Percentiles rank a stretch among this genome's conserved stretches.
phyloP scores from a whole-genome alignment of 1,140 invertebrate species.

The Holcopasites calliopsidis region DNA sequence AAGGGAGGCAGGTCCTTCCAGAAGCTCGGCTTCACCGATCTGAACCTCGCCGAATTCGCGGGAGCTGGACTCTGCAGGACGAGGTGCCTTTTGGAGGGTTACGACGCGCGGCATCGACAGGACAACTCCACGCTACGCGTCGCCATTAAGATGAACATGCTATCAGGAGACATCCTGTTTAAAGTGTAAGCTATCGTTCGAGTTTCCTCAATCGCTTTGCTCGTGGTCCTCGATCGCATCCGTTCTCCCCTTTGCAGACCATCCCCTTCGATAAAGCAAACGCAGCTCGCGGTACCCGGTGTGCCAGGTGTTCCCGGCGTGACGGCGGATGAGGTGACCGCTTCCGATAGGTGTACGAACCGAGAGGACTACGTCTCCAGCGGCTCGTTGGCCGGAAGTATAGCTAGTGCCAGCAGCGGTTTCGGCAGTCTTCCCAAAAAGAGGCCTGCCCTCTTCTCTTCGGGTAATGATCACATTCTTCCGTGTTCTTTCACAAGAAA shows the following conservation, averaged over 20 bases:
- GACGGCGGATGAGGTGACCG: constrained; percentile 69
- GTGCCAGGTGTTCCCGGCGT: constrained; percentile 74
- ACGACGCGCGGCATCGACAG: constrained; percentile 93
- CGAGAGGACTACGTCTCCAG: constrained; percentile 83
- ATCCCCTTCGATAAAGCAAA: constrained; percentile 85
- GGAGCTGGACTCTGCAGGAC: constrained; percentile 92
- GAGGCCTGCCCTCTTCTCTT: constrained; percentile 82
- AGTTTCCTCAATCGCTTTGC: no score
- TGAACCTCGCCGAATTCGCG: constrained; percentile 97
- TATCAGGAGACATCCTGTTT: constrained; percentile 97
- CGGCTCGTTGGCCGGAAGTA: constrained; percentile 82
- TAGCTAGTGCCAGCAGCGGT: constrained; percentile 88
- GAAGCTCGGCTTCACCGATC: constrained; percentile 97
- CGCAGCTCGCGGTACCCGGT: constrained; percentile 81
- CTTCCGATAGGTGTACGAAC: constrained; percentile 70
- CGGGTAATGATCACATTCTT: constrained; percentile 73
- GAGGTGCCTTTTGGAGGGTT: constrained; percentile 95
- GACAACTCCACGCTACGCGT: constrained; percentile 97
- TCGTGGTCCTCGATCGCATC: not conserved
- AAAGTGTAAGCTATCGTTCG: constrained; percentile 89
- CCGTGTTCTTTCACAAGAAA: not conserved
- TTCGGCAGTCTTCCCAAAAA: constrained; percentile 91
- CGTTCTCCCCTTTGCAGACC: constrained; percentile 78
- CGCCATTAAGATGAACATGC: constrained; percentile 94
- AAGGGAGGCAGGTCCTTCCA: constrained; percentile 95